Conservation (phyloP, 2,888 invertebrate genomes). For the Hirtodrosophila histrioides region DNA sequence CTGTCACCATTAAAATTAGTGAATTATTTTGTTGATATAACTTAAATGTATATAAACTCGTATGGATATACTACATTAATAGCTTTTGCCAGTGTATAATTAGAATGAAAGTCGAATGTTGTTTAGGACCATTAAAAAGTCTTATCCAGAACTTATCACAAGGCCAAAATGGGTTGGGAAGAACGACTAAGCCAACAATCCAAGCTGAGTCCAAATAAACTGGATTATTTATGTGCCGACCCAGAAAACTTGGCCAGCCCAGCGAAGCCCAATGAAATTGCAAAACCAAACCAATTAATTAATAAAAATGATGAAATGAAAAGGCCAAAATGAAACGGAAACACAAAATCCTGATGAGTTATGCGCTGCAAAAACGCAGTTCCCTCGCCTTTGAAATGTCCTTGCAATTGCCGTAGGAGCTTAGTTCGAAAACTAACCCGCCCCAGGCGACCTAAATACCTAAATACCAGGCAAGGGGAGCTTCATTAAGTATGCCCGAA, state of each 20-base stretch:
- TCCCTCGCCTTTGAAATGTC: slow-evolving; percentile 65
- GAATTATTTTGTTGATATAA: slow-evolving; percentile 30
- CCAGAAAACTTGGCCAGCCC: slow-evolving; percentile 29
- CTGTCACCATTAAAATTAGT: slow-evolving; percentile 12
- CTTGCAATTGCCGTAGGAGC: slow-evolving; percentile 53
- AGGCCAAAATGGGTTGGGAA: background rate
- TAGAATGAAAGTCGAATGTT: slow-evolving; percentile 5
- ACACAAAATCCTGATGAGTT: slow-evolving; percentile 43
- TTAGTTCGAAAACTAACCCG: background rate
- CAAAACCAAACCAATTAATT: slow-evolving; percentile 63
- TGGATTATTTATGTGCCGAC: slow-evolving; percentile 62
- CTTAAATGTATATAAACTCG: no score
- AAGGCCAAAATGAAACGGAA: slow-evolving; percentile 22
- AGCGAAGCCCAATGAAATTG: slow-evolving; percentile 33
- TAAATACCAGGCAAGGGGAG: slow-evolving; percentile 52
- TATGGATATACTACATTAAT: no score
- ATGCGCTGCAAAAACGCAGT: slow-evolving; percentile 54
- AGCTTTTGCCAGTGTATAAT: no score
- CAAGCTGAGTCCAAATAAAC: slow-evolving; percentile 28
- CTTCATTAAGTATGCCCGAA: slow-evolving; percentile 37
- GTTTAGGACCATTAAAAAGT: slow-evolving; percentile 8
- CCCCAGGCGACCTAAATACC: slow-evolving; percentile 65
- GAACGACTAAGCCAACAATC: background rate
- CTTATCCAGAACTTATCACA: slow-evolving; percentile 9
- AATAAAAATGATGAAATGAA: slow-evolving; percentile 64